A percentile compares a stretch with the other conserved stretches of the same genome.
Evolutionary conservation across 2,888 invertebrate species (phyloP).

Genomic region (Cephus spinipes): DNA sequence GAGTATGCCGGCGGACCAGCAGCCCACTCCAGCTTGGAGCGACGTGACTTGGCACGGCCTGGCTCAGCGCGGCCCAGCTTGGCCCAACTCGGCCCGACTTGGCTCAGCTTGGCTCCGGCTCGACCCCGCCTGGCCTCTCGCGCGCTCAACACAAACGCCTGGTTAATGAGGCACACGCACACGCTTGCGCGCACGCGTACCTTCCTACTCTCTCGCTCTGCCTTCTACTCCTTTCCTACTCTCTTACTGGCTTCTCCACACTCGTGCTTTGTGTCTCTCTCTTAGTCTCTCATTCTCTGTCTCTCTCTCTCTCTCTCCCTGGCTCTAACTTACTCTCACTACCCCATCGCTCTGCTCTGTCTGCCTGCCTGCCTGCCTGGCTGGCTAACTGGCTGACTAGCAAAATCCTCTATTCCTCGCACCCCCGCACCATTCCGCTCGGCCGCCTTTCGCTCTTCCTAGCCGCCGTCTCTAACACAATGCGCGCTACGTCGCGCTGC

Average conservation of each 20-base stretch:
- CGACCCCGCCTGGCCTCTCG: conserved; percentile 40
- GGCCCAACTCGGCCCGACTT: neutral
- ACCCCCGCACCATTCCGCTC: conserved; percentile 26
- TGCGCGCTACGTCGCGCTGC: conserved; percentile 48
- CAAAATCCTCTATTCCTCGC: conserved; percentile 12
- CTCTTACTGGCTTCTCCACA: neutral
- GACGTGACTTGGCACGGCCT: conserved; percentile 25
- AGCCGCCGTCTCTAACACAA: conserved; percentile 42
- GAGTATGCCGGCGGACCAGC: conserved; percentile 32
- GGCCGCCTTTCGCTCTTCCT: conserved; percentile 25
- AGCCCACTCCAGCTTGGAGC: conserved; percentile 21
- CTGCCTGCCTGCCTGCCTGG: neutral
- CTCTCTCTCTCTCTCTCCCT: too few species aligned
- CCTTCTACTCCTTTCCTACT: conserved; percentile 13
- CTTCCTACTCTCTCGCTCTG: conserved; percentile 29
- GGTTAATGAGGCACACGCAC: conserved; percentile 59
- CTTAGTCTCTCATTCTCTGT: neutral
- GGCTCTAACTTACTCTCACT: neutral
- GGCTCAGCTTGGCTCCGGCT: conserved; percentile 20
- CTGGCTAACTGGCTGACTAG: neutral
- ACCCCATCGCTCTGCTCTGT: neutral
- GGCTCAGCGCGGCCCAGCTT: conserved; percentile 15
- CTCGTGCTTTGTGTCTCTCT: neutral
- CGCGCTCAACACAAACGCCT: conserved; percentile 46
- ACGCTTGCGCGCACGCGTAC: conserved; percentile 54